Conservation (phyloP, 2,888 invertebrate genomes). For the Poecilus cupreus region DNA sequence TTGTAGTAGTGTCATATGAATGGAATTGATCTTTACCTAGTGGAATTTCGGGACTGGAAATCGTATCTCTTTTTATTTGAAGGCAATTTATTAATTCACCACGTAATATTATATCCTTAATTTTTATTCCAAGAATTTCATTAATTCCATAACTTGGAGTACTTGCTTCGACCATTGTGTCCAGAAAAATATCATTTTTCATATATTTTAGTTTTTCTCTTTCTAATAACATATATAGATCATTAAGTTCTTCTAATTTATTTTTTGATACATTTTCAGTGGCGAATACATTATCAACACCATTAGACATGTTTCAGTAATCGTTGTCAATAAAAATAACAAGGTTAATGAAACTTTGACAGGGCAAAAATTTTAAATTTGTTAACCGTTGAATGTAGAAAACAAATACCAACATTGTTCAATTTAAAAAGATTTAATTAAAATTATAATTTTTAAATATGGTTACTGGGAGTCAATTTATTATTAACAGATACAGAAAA, state of each 20-base stretch:
- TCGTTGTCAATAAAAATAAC: neutral
- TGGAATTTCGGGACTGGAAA: neutral
- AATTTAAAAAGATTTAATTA: neutral
- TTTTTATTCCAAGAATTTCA: conserved; percentile 64
- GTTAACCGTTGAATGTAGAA: neutral
- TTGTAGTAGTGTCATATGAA: neutral
- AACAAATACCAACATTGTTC: neutral
- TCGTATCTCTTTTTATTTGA: conserved; percentile 10
- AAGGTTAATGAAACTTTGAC: neutral
- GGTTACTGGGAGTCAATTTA: too few species aligned
- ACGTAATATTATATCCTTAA: conserved; percentile 64
- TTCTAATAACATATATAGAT: conserved; percentile 66
- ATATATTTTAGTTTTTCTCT: conserved; percentile 65
- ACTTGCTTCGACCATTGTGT: conserved; percentile 65
- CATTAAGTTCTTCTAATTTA: conserved; percentile 65
- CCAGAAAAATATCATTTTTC: conserved; percentile 66
- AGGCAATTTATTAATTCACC: conserved; percentile 41
- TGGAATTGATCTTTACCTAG: conserved; percentile 23
- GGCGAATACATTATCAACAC: neutral
- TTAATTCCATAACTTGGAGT: conserved; percentile 63
- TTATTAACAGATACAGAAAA: too few species aligned
- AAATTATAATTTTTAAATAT: too few species aligned
- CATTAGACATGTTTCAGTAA: conserved; percentile 7
- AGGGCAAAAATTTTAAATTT: neutral
- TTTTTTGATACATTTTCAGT: conserved; percentile 26